Evolutionary conservation across 1,140 invertebrate genomes (phyloP).

Genomic region (Zaprionus davidi): DNA sequence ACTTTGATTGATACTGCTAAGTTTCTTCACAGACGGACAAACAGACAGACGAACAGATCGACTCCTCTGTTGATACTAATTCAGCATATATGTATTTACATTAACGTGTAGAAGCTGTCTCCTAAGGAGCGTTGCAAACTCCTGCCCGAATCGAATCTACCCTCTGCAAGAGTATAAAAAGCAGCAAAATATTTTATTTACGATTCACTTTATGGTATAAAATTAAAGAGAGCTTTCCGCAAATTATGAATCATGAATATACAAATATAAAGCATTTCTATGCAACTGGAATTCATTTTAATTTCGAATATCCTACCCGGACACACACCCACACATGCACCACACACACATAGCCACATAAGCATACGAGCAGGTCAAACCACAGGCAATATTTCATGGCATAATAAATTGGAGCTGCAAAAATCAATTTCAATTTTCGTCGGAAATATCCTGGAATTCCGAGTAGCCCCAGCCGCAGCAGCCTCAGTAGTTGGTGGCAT

Average conservation of each 20-base stretch:
- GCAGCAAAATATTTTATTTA: background rate
- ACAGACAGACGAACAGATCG: too few species aligned
- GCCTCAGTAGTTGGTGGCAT: slow-evolving; percentile 22
- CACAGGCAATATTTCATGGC: slow-evolving; percentile 52
- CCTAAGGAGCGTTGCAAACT: too few species aligned
- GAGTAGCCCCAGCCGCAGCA: slow-evolving; percentile 1
- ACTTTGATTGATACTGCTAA: too few species aligned
- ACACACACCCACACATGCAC: slow-evolving; percentile 3
- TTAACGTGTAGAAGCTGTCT: too few species aligned
- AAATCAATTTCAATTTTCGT: slow-evolving; percentile 70
- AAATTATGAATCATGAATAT: background rate
- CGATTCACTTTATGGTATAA: background rate
- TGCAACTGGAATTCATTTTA: slow-evolving; percentile 28
- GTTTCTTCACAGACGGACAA: too few species aligned
- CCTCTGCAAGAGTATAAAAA: background rate
- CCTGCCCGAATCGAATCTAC: too few species aligned
- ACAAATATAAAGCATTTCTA: background rate
- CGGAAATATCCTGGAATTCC: slow-evolving; percentile 34
- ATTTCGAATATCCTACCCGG: slow-evolving; percentile 40
- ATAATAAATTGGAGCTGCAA: slow-evolving; percentile 61
- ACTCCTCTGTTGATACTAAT: too few species aligned
- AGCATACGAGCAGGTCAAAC: slow-evolving; percentile 11
- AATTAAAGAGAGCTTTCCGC: slow-evolving; percentile 1
- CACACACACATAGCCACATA: background rate
- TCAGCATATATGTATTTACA: too few species aligned